Base-by-base conservation (phyloP, 1,140 invertebrate species). In the Euwallacea fornicatus region DNA sequence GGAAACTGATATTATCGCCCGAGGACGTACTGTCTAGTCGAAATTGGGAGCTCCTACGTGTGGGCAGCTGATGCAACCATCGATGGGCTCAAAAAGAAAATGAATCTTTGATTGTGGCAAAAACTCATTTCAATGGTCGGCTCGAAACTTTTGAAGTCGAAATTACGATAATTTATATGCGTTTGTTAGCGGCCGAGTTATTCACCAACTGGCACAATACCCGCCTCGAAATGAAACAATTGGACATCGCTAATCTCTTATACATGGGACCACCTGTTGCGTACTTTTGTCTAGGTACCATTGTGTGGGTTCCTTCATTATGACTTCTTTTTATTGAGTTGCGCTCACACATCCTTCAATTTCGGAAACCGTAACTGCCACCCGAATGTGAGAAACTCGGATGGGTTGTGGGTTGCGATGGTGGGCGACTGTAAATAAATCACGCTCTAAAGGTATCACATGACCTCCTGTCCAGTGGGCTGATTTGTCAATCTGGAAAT, bases 131-230 rank as follows among this genome's bases (percentile, higher is more conserved):
- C 13, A 6, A 50, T 50, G 46, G 9, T 50, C 13, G 46, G 21
- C 21, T 33, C 4, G 21, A 33, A 33, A 33, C 21, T 33, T 13
- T 50, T 50, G 46, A 50, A 11, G 46, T 50, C 7, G 46, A 6
- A 50, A 50, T 50, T 50, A 50, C 46, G 13, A 11, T 50, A 2
- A 6, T 50, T 50, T 50, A 50, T 50, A 50, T 4, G 13, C 46
- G 9, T 50, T 50, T 50, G 13, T 33, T 33, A 33, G 21, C 21
- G 46, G 9, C 46, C n/a, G 16, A 58, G 55, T 58, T 33, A 13
- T 58, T 33, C 55, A 58, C 55, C 55, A 58, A 58, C 55, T 58
- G 55, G 55, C 42, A 43, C 42, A 33, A n/a, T 61, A 61, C 59
- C 42, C 10, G 55, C 21, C 55, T 50, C 46, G 7, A 50, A 50